Evolutionary conservation across 92 coral and sea anemone species (phyloP).

Genomic region (Heteractis magnifica): DNA sequence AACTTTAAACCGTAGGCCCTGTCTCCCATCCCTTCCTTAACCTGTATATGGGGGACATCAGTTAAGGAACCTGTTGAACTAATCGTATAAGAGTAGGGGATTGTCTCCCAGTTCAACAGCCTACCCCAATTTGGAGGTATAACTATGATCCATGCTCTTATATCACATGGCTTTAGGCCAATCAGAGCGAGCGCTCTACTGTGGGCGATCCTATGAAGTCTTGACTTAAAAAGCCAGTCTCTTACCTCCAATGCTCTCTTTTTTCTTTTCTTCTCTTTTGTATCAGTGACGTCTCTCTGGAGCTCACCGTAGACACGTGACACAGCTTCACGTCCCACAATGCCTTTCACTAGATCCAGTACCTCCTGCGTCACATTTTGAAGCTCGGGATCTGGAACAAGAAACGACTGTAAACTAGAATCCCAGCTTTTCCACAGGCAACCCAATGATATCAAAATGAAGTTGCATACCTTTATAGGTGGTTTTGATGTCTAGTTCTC

Average conservation of each 20-base stretch:
- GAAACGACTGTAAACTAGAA: background rate
- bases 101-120: too few relatives aligned
- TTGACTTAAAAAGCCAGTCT: too few relatives aligned
- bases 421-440: background rate
- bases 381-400: constrained; percentile 53
- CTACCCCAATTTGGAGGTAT: too few relatives aligned
- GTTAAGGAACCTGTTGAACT: too few relatives aligned
- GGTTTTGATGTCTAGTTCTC: constrained; percentile 78
- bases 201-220: too few relatives aligned
- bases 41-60: too few relatives aligned
- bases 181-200: too few relatives aligned
- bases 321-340: constrained; percentile 77
- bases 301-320: constrained; percentile 79
- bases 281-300: constrained; percentile 71
- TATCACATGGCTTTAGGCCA: too few relatives aligned
- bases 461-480: constrained; percentile 62
- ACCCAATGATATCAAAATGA: background rate
- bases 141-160: too few relatives aligned
- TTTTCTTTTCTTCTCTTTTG: constrained; percentile 69
- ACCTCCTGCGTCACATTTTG: constrained; percentile 83
- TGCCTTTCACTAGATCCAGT: constrained; percentile 74
- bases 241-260: constrained; percentile 86
- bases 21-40: too few relatives aligned
- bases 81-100: too few relatives aligned
- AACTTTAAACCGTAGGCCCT: too few relatives aligned